Percentiles rank a stretch among this genome's conserved stretches.
Evolutionary conservation across 2,888 invertebrate species (phyloP).

Genomic region (Clostera curtula): DNA sequence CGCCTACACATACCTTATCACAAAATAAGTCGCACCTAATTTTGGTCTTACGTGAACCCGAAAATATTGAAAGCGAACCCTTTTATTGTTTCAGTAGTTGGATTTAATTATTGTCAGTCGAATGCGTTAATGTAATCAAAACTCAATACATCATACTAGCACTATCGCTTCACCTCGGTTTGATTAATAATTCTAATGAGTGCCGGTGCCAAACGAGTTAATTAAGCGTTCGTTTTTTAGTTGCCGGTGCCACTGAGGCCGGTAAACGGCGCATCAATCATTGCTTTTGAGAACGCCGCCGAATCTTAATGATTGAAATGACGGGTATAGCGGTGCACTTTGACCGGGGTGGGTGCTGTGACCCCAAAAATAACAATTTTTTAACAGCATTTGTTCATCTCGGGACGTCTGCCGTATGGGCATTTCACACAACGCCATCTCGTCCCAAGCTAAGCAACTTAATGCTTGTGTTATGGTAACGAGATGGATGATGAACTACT

Average conservation of each 20-base stretch:
- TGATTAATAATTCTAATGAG: slow-evolving; percentile 75
- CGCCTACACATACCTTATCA: too few species aligned
- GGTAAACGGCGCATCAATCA: slow-evolving; percentile 74
- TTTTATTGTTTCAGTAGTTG: slow-evolving; percentile 27
- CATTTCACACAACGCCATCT: too few species aligned
- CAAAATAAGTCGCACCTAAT: too few species aligned
- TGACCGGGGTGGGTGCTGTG: slow-evolving; percentile 23
- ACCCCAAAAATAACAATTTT: too few species aligned
- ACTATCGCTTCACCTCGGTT: slow-evolving; percentile 67
- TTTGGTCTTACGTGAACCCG: too few species aligned
- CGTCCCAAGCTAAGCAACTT: too few species aligned
- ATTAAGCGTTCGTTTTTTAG: slow-evolving; percentile 70
- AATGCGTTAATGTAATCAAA: slow-evolving; percentile 73
- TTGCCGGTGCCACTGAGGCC: slow-evolving; percentile 58
- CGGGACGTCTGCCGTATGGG: too few species aligned
- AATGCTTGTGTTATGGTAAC: too few species aligned
- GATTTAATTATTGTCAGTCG: slow-evolving; percentile 64
- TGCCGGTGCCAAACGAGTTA: slow-evolving; percentile 74
- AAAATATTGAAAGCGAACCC: slow-evolving; percentile 18
- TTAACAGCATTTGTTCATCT: too few species aligned
- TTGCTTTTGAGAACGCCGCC: slow-evolving; percentile 67
- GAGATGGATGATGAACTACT: too few species aligned
- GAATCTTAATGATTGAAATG: slow-evolving; percentile 70
- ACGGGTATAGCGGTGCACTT: slow-evolving; percentile 38
- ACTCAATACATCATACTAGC: slow-evolving; percentile 70